These are phyloP conservation scores for Sorex fumeus DNA, from an alignment of 2,113 vertebrate genomes.

Conservation along the genomic window DNA sequence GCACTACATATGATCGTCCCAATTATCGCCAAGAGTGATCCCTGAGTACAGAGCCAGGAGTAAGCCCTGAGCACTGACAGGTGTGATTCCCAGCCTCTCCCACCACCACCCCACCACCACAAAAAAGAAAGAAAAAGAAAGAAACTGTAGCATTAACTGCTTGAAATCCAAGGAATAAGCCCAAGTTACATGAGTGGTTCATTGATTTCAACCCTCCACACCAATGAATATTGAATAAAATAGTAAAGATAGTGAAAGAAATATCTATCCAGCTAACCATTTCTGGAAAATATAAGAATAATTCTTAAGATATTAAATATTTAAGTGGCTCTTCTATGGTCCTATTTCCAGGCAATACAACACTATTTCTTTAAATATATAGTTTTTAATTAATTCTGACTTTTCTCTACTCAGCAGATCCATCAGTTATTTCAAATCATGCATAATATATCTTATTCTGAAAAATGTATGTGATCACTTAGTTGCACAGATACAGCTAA, in stretches of 20 bases:
- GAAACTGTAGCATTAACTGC: not conserved
- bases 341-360: constrained; percentile 27
- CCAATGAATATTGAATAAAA: not conserved
- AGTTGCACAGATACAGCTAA: constrained; percentile 41
- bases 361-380: not conserved
- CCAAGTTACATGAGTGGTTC: not conserved
- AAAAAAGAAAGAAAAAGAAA: too few species aligned
- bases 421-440: constrained; percentile 31
- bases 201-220: not conserved
- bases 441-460: constrained; percentile 14
- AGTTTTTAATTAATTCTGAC: constrained; percentile 46
- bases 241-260: not conserved
- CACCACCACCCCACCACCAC: too few species aligned
- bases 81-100: too few species aligned
- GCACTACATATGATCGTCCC: too few species aligned
- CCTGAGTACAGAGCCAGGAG: too few species aligned
- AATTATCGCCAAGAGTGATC: too few species aligned
- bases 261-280: not conserved
- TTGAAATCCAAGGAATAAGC: constrained; percentile 30
- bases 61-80: too few species aligned
- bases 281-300: constrained; percentile 33
- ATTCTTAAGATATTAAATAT: constrained; percentile 13
- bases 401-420: constrained; percentile 24
- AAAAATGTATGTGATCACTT: constrained; percentile 29
- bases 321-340: constrained; percentile 7